phyloP scores from a whole-genome alignment of 2,888 invertebrate genomes.

The Mimachlamys varia region DNA sequence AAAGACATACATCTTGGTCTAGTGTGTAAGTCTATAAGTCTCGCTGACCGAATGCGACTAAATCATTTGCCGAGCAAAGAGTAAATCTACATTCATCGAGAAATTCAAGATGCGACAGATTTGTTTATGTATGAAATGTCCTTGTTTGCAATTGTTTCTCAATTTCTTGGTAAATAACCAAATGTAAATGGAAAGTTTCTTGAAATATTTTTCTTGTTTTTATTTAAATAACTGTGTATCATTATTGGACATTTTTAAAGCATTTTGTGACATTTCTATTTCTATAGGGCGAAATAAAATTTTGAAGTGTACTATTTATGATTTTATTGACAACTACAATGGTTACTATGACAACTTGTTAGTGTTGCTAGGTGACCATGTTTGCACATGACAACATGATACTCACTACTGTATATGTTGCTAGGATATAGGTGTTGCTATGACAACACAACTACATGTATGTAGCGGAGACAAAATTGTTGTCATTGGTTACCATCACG shows the following conservation, averaged over 20 bases:
- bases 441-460: not conserved
- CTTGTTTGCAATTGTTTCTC: not conserved
- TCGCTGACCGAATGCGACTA: not conserved
- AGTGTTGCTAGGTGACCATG: conserved; percentile 20
- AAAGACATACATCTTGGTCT: not conserved
- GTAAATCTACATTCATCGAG: not conserved
- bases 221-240: not conserved
- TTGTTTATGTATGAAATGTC: not conserved
- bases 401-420: not conserved
- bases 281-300: too few species aligned
- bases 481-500: not conserved
- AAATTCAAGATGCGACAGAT: not conserved
- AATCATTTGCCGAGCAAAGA: not conserved
- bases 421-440: conserved; percentile 7
- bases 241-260: too few species aligned
- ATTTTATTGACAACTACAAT: not conserved
- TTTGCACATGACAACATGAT: not conserved
- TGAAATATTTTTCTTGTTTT: not conserved
- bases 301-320: too few species aligned
- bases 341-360: conserved; percentile 8
- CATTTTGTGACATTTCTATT: too few species aligned
- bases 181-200: not conserved
- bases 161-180: too few species aligned
- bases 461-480: not conserved
- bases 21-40: not conserved